These are phyloP conservation scores for Phyllotreta striolata DNA, from an alignment of 2,888 invertebrate species.

Conservation along the genomic window DNA sequence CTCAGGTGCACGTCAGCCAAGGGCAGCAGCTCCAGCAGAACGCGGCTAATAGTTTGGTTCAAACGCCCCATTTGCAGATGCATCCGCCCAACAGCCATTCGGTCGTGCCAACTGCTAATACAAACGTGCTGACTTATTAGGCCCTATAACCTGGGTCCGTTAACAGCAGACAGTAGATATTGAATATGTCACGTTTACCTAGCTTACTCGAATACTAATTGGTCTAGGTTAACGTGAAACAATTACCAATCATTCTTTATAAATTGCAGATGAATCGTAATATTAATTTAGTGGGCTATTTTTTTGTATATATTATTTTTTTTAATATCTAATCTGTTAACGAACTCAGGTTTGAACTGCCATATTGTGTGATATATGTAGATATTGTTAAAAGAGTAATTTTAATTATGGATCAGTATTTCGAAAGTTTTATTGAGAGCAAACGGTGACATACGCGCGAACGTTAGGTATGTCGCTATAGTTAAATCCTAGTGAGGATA, in stretches of 20 bases:
- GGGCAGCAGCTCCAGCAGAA: slow-evolving; percentile 47
- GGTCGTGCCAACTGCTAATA: slow-evolving; percentile 66
- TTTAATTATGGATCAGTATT: slow-evolving; percentile 26
- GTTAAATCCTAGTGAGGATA: neutral
- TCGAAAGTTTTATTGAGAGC: slow-evolving; percentile 16
- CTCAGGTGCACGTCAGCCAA: slow-evolving; percentile 54
- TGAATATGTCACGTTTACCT: neutral
- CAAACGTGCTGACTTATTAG: slow-evolving; percentile 61
- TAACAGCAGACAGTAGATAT: slow-evolving; percentile 17
- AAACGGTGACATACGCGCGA: slow-evolving; percentile 9
- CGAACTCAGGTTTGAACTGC: slow-evolving; percentile 19
- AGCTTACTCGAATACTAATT: neutral
- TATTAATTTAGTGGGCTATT: neutral
- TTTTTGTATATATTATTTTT: neutral
- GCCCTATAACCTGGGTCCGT: slow-evolving; percentile 27
- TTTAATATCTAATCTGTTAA: slow-evolving; percentile 17
- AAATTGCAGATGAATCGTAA: neutral
- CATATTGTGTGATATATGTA: slow-evolving; percentile 24
- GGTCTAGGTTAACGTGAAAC: neutral
- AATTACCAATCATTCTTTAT: neutral
- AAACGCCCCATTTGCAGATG: slow-evolving; percentile 52
- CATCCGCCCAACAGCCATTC: slow-evolving; percentile 61
- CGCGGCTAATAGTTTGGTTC: slow-evolving; percentile 53
- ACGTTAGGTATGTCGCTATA: slow-evolving; percentile 10
- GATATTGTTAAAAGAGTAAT: slow-evolving; percentile 22